Conservation (phyloP, 2,888 invertebrate species). For the Perithous albicinctus region DNA sequence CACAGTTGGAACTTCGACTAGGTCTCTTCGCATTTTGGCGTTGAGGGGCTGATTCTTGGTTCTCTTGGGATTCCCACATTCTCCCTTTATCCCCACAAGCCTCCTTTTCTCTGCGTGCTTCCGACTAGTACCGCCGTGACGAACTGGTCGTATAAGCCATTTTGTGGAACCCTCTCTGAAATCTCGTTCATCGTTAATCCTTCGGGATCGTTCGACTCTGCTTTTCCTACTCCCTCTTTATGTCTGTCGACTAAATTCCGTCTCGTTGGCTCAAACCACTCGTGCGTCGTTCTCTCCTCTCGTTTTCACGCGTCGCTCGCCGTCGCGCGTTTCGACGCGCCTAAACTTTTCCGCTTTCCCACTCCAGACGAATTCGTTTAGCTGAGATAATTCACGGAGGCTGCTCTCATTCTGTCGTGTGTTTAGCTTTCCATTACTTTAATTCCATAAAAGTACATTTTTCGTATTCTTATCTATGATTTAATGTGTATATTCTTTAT, state of each 20-base stretch:
- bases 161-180: slow-evolving; percentile 46
- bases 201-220: slow-evolving; percentile 51
- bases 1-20: slow-evolving; percentile 7
- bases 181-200: slow-evolving; percentile 59
- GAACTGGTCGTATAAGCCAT: slow-evolving; percentile 43
- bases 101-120: slow-evolving; percentile 24
- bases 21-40: slow-evolving; percentile 13
- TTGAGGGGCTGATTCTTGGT: slow-evolving; percentile 26
- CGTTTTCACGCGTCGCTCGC: slow-evolving; percentile 59
- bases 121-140: slow-evolving; percentile 8
- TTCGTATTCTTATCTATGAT: no score
- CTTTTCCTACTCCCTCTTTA: slow-evolving; percentile 19
- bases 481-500: no score
- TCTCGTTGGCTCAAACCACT: slow-evolving; percentile 49
- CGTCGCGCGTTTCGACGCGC: slow-evolving; percentile 5
- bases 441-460: not conserved
- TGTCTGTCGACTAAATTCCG: slow-evolving; percentile 44
- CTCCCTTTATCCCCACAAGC: slow-evolving; percentile 11
- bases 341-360: slow-evolving; percentile 4
- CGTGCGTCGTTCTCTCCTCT: slow-evolving; percentile 25
- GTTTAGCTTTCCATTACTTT: slow-evolving; percentile 13
- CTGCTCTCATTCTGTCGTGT: not conserved
- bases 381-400: not conserved
- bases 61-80: not conserved
- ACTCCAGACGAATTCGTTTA: slow-evolving; percentile 1